These are phyloP conservation scores for Astreopora myriophthalma DNA, from an alignment of 64 coral and sea anemone genomes.

Conservation along the genomic window DNA sequence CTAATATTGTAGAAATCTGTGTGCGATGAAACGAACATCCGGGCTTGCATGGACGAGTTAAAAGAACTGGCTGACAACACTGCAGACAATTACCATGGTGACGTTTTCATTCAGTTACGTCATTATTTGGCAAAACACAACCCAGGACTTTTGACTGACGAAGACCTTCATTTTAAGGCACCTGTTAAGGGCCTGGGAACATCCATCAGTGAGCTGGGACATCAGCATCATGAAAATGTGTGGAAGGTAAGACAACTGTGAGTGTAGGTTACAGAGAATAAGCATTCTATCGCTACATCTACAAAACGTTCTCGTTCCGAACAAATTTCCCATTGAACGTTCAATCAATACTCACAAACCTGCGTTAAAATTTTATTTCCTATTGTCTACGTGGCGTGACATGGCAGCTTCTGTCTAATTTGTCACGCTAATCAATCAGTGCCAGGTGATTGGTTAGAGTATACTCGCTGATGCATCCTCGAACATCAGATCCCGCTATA, in stretches of 20 bases:
- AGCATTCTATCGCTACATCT: background rate
- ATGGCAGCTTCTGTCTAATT: too few species aligned
- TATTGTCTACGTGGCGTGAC: too few species aligned
- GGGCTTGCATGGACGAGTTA: constrained; percentile 68
- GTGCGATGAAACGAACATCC: constrained; percentile 63
- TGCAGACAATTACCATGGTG: constrained; percentile 53
- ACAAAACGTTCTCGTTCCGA: background rate
- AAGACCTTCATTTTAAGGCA: constrained; percentile 63
- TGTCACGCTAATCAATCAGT: too few species aligned
- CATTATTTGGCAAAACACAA: constrained; percentile 30
- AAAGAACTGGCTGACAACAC: constrained; percentile 71
- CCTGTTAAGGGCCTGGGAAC: constrained; percentile 61
- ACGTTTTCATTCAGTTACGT: constrained; percentile 82
- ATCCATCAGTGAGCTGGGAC: constrained; percentile 17
- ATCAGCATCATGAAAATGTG: constrained; percentile 2
- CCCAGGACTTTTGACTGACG: constrained; percentile 44
- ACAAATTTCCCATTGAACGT: background rate
- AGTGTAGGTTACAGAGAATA: too few species aligned
- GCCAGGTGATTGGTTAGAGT: too few species aligned
- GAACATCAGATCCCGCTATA: too few species aligned
- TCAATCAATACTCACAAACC: too few species aligned
- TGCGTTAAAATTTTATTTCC: too few species aligned
- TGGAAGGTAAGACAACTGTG: background rate
- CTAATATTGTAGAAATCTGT: constrained; percentile 52
- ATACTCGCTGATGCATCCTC: too few species aligned